These are phyloP conservation scores for Nebria ingens DNA, from an alignment of 1,140 invertebrate species.

Conservation along the genomic window DNA sequence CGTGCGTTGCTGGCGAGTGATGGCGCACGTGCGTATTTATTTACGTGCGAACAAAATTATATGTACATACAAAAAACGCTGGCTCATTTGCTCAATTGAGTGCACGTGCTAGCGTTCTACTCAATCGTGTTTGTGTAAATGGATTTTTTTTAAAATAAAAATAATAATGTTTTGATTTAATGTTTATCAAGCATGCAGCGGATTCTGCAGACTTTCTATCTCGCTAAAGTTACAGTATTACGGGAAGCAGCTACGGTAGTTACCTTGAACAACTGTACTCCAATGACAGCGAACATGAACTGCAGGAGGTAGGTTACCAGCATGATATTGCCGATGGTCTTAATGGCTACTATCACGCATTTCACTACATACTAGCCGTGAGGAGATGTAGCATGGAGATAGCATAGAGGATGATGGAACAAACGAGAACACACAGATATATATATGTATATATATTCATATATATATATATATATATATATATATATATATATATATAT, in stretches of 20 bases:
- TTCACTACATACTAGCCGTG: constrained; percentile 86
- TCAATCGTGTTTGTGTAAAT: too few species aligned
- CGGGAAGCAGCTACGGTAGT: constrained; percentile 29
- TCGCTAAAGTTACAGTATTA: constrained; percentile 4
- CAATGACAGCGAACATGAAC: constrained; percentile 99
- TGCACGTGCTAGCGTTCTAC: neutral
- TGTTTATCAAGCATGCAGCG: constrained; percentile 24
- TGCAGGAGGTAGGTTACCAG: constrained; percentile 97
- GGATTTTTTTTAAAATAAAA: too few species aligned
- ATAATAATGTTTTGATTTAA: constrained; percentile 33
- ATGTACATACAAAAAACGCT: too few species aligned
- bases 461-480: too few species aligned
- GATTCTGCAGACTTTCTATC: neutral
- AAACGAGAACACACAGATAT: constrained; percentile 7
- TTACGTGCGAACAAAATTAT: too few species aligned
- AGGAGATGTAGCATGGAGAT: constrained; percentile 6
- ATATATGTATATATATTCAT: neutral
- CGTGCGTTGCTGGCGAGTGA: too few species aligned
- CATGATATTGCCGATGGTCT: constrained; percentile 99
- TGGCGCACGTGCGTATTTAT: too few species aligned
- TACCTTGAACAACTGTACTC: constrained; percentile 99
- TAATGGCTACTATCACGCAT: constrained; percentile 97
- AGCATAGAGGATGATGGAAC: constrained; percentile 4
- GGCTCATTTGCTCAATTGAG: too few species aligned
- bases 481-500: too few species aligned